Evolutionary conservation across 2,797 vertebrate genomes (phyloP).

Genomic region (Okamejei kenojei): DNA sequence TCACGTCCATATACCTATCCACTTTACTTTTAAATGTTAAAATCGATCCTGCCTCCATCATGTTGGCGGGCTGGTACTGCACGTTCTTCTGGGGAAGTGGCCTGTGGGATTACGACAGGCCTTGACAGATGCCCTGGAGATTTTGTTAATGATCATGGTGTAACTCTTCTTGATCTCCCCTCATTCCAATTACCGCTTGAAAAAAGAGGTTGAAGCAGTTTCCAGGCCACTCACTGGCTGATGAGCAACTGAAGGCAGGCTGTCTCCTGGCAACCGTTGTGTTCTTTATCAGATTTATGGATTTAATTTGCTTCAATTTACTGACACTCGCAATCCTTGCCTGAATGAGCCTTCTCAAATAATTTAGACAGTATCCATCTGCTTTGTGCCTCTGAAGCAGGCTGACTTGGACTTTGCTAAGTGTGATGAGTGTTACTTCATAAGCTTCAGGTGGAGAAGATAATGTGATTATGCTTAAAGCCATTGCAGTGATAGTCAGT

Average conservation of each 20-base stretch:
- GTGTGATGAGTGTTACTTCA: too few species aligned
- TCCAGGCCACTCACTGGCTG: background rate
- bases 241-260: background rate
- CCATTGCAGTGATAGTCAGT: too few species aligned
- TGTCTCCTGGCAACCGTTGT: background rate
- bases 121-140: background rate
- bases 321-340: background rate
- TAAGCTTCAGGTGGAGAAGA: too few species aligned
- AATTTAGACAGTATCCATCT: background rate
- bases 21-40: too few species aligned
- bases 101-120: background rate
- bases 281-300: background rate
- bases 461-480: too few species aligned
- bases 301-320: background rate
- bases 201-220: background rate
- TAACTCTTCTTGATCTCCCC: background rate
- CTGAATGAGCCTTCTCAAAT: background rate
- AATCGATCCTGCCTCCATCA: too few species aligned
- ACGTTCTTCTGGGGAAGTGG: background rate
- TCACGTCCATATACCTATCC: too few species aligned
- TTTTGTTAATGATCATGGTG: background rate
- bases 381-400: too few species aligned
- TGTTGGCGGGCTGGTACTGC: background rate
- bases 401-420: too few species aligned
- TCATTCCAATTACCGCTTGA: background rate